Base-by-base conservation (phyloP, 1,140 invertebrate genomes). In the Chymomyza costata region DNA sequence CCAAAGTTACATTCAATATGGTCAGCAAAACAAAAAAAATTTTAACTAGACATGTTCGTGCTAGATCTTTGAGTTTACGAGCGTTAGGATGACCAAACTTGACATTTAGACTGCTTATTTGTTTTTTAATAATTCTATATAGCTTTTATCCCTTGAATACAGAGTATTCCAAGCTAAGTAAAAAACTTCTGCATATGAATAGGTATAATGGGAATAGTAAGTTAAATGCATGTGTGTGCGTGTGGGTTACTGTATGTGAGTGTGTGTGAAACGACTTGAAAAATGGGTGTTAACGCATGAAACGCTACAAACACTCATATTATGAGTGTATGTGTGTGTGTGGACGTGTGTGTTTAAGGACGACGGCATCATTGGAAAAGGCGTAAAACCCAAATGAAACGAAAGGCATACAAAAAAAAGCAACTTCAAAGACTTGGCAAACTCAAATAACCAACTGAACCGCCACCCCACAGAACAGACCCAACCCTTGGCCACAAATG, bases 201-300 rank as follows among this genome's bases (percentile, higher is more conserved):
- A 28, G 25, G 25, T 10, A 28, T 6, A 28, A n/a, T n/a, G n/a
- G n/a, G n/a, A n/a, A n/a, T n/a, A n/a, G n/a, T n/a, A n/a, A 28
- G 25, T 5, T 10, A 28, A 6, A 28, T 28, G 25, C 10, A 5
- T 28, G 43, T 15, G 28, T 37, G 19, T 54, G 19, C 17, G 19
- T 5, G 14, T 41, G 34, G n/a, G n/a, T n/a, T n/a, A n/a, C 40
- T 43, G 57, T 14, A 19, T 35, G 16, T n/a, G 45, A 15, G 32
- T 31, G 48, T 39, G 43, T 47, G 28, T 58, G 53, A 60, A 63
- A 19, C 32, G 59, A 59, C 30, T 55, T 54, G 53, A 55, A 66
- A 62, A 63, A 52, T 82, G 76, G 76, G 78, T 82, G 78, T 82
- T 57, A 64, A 71, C 70, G 60, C 62, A 73, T 82, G 67, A 82